Percentiles rank a stretch among this genome's conserved stretches.
These are phyloP conservation scores for Rotaria macrura DNA, from an alignment of 2,888 invertebrate genomes.

Conservation along the genomic window DNA sequence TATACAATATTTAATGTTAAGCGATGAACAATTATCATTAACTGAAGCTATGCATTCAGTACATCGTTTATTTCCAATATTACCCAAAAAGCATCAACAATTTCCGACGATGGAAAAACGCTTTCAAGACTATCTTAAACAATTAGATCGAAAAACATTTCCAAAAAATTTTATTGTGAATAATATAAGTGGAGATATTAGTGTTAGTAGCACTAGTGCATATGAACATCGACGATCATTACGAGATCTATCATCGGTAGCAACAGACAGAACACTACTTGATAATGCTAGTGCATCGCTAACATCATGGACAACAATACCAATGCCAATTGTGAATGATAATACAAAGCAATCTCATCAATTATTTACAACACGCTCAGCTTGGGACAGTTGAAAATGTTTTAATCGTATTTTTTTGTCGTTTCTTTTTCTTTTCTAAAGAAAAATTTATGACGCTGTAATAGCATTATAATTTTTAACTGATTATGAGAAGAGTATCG, in stretches of 20 bases:
- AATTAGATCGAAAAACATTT: neutral
- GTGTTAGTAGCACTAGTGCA: neutral
- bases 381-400: neutral
- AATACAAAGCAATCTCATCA: neutral
- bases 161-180: neutral
- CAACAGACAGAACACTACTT: neutral
- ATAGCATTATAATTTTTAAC: no score
- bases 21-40: neutral
- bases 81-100: neutral
- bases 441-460: neutral
- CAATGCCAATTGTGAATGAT: neutral
- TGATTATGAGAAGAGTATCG: no score
- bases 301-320: neutral
- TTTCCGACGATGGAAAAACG: neutral
- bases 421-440: neutral
- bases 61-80: neutral
- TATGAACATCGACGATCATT: neutral
- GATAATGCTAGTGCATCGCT: neutral
- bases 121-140: constrained; percentile 6
- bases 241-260: neutral
- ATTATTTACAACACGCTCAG: neutral
- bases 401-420: neutral
- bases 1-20: constrained; percentile 30
- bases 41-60: neutral
- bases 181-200: neutral